phyloP scores from a whole-genome alignment of 2,113 vertebrate genomes.

The Cacatua alba region DNA sequence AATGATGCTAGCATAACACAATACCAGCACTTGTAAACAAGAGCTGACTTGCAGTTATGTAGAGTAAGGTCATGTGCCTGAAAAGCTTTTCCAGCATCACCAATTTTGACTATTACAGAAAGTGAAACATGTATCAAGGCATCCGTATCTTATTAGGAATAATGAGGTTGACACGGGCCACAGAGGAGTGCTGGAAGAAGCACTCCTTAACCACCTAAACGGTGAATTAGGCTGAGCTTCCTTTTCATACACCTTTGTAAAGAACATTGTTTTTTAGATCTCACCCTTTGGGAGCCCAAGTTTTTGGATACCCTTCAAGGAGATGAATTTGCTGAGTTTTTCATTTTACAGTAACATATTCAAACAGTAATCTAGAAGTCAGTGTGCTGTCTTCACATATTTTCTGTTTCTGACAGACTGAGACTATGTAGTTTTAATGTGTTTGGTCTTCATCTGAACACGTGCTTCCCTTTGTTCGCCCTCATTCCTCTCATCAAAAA shows the following conservation, averaged over 20 bases:
- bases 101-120: constrained; percentile 19
- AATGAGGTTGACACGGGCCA: not conserved
- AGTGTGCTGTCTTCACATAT: not conserved
- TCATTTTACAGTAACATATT: not conserved
- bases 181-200: constrained; percentile 2
- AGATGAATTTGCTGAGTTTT: not conserved
- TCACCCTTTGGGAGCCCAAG: not conserved
- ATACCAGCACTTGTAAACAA: not conserved
- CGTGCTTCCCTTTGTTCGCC: not conserved
- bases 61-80: not conserved
- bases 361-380: not conserved
- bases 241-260: not conserved
- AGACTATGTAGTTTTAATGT: not conserved
- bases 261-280: not conserved
- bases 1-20: not conserved
- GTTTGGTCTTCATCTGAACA: not conserved
- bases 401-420: not conserved
- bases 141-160: constrained; percentile 19
- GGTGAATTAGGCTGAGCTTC: not conserved
- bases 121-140: constrained; percentile 3
- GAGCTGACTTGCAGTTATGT: not conserved
- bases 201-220: not conserved
- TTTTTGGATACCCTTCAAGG: not conserved
- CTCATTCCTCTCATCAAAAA: not conserved
- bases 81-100: constrained; percentile 15